Conservation (phyloP, 1,140 invertebrate species). For the Limonius californicus region DNA sequence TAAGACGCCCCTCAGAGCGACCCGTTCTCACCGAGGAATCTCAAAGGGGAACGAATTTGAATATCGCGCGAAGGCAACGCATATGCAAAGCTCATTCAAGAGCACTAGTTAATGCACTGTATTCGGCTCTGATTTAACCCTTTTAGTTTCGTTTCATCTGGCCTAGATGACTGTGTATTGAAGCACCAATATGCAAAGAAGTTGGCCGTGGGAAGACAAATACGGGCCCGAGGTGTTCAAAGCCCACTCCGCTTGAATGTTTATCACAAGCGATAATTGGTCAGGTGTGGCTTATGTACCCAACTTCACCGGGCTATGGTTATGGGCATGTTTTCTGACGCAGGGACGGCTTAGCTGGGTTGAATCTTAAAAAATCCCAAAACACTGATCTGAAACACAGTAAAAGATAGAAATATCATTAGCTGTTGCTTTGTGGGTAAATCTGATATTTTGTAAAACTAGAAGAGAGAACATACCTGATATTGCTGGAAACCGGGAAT, state of each 20-base stretch:
- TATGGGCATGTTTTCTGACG: not conserved
- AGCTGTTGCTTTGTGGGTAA: no score
- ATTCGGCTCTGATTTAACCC: slow-evolving; percentile 5
- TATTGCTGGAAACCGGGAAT: no score
- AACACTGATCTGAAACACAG: no score
- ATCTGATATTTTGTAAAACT: no score
- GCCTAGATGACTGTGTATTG: not conserved
- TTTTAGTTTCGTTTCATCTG: slow-evolving; percentile 14
- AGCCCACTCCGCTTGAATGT: slow-evolving; percentile 22
- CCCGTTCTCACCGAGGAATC: not conserved
- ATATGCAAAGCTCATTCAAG: not conserved
- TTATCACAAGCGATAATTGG: slow-evolving; percentile 29
- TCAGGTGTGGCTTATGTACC: slow-evolving; percentile 27
- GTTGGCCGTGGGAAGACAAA: slow-evolving; percentile 26
- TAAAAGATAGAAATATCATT: no score
- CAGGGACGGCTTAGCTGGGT: no score
- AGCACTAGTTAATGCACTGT: not conserved
- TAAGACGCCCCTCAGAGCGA: slow-evolving; percentile 4
- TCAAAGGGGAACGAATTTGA: slow-evolving; percentile 3
- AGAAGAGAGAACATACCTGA: no score
- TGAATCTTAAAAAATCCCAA: no score
- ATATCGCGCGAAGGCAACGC: not conserved
- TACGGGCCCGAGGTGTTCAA: slow-evolving; percentile 16
- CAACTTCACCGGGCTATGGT: not conserved
- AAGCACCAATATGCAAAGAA: slow-evolving; percentile 23